Conservation (phyloP, 2,797 vertebrate species). For the Anolis apletophallus region DNA sequence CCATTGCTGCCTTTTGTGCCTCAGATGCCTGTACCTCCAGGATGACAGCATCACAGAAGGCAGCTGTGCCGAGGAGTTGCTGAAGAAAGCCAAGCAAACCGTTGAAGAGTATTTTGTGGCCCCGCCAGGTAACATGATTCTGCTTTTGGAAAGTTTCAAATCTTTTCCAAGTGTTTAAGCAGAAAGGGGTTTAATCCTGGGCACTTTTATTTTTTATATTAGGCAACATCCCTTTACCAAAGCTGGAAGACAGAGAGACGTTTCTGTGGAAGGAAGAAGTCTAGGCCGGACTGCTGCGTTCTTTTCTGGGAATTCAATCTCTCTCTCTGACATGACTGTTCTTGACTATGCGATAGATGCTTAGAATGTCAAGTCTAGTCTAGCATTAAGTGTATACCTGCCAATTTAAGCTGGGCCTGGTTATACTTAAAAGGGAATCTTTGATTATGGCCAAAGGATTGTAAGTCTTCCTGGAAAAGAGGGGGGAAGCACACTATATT, state of each 20-base stretch:
- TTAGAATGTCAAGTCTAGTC: background rate
- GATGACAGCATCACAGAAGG: constrained; percentile 84
- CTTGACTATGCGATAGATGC: background rate
- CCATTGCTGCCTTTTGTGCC: constrained; percentile 42
- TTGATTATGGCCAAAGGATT: background rate
- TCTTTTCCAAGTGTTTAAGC: background rate
- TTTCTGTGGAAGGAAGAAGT: constrained; percentile 37
- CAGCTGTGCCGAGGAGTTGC: constrained; percentile 83
- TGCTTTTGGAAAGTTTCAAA: background rate
- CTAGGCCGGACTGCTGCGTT: background rate
- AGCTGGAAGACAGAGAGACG: constrained; percentile 78
- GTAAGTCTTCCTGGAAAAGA: background rate
- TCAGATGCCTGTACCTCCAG: constrained; percentile 87
- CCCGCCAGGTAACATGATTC: constrained; percentile 86
- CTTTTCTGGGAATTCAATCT: too few species aligned
- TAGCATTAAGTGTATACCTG: background rate
- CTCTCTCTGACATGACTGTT: background rate
- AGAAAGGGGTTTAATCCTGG: constrained; percentile 3
- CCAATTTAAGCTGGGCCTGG: background rate
- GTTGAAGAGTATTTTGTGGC: constrained; percentile 95
- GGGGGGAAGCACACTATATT: background rate
- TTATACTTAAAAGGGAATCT: background rate
- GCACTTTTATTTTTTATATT: constrained; percentile 63
- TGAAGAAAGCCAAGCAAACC: constrained; percentile 83
- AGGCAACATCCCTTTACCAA: constrained; percentile 93